Percentiles rank a stretch among this genome's conserved stretches.
Evolutionary conservation across 1,140 invertebrate genomes (phyloP).

Genomic region (Gryllus bimaculatus): DNA sequence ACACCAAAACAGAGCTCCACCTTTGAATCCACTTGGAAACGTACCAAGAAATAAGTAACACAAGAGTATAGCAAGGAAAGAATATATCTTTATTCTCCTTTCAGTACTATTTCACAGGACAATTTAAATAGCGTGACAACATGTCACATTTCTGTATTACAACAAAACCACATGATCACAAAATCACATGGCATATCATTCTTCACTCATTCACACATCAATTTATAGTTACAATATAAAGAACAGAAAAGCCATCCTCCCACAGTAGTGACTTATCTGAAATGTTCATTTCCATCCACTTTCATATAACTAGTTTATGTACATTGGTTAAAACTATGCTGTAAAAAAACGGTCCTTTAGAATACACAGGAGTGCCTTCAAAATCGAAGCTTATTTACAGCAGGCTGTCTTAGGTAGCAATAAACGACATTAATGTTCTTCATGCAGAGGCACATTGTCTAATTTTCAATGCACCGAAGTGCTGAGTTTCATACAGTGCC

Average conservation of each 20-base stretch:
- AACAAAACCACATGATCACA: conserved; percentile 11
- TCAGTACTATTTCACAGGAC: conserved; percentile 9
- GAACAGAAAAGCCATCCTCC: background rate
- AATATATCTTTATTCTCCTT: conserved; percentile 24
- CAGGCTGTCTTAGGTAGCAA: background rate
- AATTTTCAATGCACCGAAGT: background rate
- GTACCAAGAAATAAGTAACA: conserved; percentile 40
- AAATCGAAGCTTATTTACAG: background rate
- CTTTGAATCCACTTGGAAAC: conserved; percentile 44
- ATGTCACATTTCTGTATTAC: conserved; percentile 24
- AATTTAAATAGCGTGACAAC: conserved; percentile 22
- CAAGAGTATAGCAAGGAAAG: conserved; percentile 25
- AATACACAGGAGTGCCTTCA: background rate
- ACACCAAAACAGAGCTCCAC: conserved; percentile 52
- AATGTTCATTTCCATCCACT: background rate
- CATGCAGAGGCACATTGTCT: background rate
- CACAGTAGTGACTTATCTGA: too few species aligned
- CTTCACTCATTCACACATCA: background rate
- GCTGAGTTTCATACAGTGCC: background rate
- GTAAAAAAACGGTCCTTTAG: background rate
- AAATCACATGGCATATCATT: conserved; percentile 10
- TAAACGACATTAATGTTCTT: background rate
- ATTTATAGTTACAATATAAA: background rate
- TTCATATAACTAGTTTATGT: background rate
- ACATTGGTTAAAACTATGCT: background rate